Evolutionary conservation across 2,113 vertebrate species (phyloP).

Genomic region (Esox niger): DNA sequence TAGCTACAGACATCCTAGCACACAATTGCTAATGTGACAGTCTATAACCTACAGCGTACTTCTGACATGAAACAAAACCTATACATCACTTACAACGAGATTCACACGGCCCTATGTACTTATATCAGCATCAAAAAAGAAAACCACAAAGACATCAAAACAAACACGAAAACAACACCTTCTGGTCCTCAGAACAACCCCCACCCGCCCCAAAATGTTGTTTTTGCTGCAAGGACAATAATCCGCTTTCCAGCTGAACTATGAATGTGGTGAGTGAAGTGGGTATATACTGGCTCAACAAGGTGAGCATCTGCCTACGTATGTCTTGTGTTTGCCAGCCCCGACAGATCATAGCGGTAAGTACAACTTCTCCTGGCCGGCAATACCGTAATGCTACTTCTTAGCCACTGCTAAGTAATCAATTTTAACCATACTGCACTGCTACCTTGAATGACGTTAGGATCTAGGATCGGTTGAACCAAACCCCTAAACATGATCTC

Average conservation of each 20-base stretch:
- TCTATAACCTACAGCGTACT: constrained; percentile 21
- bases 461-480: neutral
- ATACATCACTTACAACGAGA: constrained; percentile 47
- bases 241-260: neutral
- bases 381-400: neutral
- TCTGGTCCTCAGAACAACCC: constrained; percentile 10
- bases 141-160: constrained; percentile 18
- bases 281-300: neutral
- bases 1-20: constrained; percentile 41
- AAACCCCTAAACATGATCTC: too few relatives aligned
- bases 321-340: constrained; percentile 19
- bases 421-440: too few relatives aligned
- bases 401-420: neutral
- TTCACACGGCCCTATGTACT: constrained; percentile 43
- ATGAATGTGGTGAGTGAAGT: neutral
- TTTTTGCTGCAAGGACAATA: neutral
- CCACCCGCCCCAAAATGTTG: too few relatives aligned
- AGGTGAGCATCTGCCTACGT: neutral
- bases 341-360: constrained; percentile 62
- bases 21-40: constrained; percentile 23
- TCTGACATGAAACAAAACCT: constrained; percentile 28
- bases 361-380: constrained; percentile 8
- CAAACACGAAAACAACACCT: constrained; percentile 24
- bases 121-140: neutral
- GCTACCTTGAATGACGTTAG: too few relatives aligned